A percentile compares a stretch with the other conserved stretches of the same genome.
Evolutionary conservation across 2,888 invertebrate species (phyloP).

Genomic region (Chydorus sphaericus): DNA sequence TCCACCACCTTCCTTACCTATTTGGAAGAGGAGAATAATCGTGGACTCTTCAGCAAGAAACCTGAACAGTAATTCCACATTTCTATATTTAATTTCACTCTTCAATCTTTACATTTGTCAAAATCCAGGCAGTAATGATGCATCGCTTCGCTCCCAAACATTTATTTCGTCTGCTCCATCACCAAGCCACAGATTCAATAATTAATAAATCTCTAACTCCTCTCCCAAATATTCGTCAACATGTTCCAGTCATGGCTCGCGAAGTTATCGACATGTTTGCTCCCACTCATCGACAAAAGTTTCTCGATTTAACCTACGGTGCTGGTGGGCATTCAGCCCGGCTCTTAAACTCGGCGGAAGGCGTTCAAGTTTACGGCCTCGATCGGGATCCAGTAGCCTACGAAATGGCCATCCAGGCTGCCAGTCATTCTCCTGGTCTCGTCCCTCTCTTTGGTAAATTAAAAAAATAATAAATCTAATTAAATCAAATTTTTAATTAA

Average conservation of each 20-base stretch:
- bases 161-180: background rate
- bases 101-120: no score
- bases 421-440: conserved; percentile 48
- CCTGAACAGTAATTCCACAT: no score
- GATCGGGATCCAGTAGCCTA: conserved; percentile 77
- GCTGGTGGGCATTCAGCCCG: conserved; percentile 74
- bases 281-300: conserved; percentile 43
- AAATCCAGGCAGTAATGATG: no score
- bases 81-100: no score
- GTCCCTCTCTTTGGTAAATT: no score
- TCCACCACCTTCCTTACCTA: background rate
- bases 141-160: background rate
- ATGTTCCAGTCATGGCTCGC: conserved; percentile 58
- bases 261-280: conserved; percentile 54
- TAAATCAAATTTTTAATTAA: no score
- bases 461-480: no score
- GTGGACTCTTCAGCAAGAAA: no score
- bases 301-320: conserved; percentile 93
- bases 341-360: conserved; percentile 48
- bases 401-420: conserved; percentile 47
- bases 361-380: conserved; percentile 56
- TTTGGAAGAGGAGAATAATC: no score
- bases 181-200: background rate
- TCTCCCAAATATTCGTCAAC: conserved; percentile 31
- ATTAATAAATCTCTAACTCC: background rate